Conservation (phyloP, 2,797 vertebrate genomes). For the Atherinosoma microstoma region DNA sequence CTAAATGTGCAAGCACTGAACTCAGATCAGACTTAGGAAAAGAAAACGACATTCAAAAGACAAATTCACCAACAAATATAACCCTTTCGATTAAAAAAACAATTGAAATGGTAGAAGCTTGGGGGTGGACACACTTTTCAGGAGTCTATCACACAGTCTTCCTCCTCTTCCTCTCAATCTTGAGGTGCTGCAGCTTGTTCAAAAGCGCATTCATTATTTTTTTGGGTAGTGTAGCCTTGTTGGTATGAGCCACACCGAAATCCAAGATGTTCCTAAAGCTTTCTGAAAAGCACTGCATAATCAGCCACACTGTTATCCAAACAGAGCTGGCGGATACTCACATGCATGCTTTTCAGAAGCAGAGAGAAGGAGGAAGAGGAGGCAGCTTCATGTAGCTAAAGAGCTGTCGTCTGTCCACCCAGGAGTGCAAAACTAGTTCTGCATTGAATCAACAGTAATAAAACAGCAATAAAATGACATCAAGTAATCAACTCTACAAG, state of each 20-base stretch:
- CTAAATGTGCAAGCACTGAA: slow-evolving; percentile 75
- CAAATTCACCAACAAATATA: slow-evolving; percentile 57
- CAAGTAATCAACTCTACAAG: slow-evolving; percentile 81
- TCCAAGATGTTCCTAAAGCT: slow-evolving; percentile 54
- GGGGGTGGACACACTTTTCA: slow-evolving; percentile 40
- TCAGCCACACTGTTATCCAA: slow-evolving; percentile 69
- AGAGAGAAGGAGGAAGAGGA: slow-evolving; percentile 66
- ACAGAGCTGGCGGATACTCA: slow-evolving; percentile 67
- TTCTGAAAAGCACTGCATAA: slow-evolving; percentile 67
- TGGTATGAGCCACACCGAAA: slow-evolving; percentile 28
- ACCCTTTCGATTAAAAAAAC: slow-evolving; percentile 56
- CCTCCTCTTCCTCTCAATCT: slow-evolving; percentile 64
- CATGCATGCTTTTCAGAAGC: slow-evolving; percentile 62
- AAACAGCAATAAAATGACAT: slow-evolving; percentile 84
- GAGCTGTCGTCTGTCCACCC: slow-evolving; percentile 64
- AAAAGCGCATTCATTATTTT: slow-evolving; percentile 52
- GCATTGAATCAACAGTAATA: slow-evolving; percentile 82
- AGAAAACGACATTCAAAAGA: slow-evolving; percentile 73
- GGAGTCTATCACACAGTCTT: slow-evolving; percentile 50
- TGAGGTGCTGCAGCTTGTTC: slow-evolving; percentile 35
- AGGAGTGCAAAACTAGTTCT: slow-evolving; percentile 83
- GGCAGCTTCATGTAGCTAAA: slow-evolving; percentile 73
- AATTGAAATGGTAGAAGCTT: slow-evolving; percentile 50
- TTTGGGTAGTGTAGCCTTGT: slow-evolving; percentile 25
- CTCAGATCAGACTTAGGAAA: slow-evolving; percentile 59